Evolutionary conservation across 2,888 invertebrate genomes (phyloP).

Genomic region (Caenorhabditis wallacei): DNA sequence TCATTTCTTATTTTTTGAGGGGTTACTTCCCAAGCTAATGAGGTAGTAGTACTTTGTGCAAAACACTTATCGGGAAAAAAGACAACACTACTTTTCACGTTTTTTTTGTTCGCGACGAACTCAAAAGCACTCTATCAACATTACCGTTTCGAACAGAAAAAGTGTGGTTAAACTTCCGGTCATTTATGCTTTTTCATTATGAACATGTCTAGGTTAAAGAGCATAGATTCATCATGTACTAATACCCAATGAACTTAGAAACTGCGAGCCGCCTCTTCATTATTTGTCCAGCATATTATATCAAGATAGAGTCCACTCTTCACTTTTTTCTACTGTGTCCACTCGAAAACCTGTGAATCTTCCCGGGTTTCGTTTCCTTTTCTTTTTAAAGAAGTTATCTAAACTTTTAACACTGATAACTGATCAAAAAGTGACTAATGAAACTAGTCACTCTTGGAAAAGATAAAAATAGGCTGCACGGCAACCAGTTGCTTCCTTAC

Average conservation of each 20-base stretch:
- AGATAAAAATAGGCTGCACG: constrained; percentile 49
- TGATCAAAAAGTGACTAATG: constrained; percentile 37
- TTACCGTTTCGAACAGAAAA: constrained; percentile 28
- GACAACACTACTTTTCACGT: constrained; percentile 50
- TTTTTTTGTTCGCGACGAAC: constrained; percentile 17
- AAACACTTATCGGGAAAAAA: constrained; percentile 15
- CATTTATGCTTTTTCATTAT: not conserved
- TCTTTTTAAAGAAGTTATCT: not conserved
- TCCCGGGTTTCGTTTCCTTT: constrained; percentile 16
- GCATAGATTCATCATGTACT: not conserved
- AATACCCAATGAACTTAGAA: not conserved
- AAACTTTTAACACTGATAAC: constrained; percentile 22
- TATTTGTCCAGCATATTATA: constrained; percentile 45
- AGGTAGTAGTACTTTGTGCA: constrained; percentile 35
- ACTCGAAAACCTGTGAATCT: constrained; percentile 33
- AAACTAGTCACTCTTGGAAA: not conserved
- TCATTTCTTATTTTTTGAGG: not conserved
- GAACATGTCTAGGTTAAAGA: not conserved
- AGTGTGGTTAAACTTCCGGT: constrained; percentile 54
- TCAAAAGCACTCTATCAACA: constrained; percentile 40
- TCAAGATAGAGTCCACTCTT: constrained; percentile 19
- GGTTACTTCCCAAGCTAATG: constrained; percentile 12
- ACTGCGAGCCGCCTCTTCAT: constrained; percentile 4
- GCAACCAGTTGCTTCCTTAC: constrained; percentile 37
- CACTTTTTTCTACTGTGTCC: constrained; percentile 24